Evolutionary conservation across 2,797 vertebrate species (phyloP).

Genomic region (Bovichtus diacanthus): DNA sequence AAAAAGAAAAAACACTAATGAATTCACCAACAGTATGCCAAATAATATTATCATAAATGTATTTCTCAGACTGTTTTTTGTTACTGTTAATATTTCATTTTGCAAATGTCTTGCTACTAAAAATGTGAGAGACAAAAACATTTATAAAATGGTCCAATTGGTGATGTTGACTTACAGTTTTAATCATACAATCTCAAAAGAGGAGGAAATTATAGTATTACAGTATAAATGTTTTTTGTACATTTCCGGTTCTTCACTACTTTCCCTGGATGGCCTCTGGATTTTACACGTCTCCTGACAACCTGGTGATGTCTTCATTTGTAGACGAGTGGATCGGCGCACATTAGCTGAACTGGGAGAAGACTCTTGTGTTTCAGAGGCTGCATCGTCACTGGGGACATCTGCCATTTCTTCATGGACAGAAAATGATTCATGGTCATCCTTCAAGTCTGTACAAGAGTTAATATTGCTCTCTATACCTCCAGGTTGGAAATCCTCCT

Average conservation of each 20-base stretch:
- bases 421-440: constrained; percentile 1
- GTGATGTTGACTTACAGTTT: not conserved
- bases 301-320: constrained; percentile 35
- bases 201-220: not conserved
- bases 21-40: not conserved
- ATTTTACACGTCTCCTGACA: constrained; percentile 28
- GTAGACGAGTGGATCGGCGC: constrained; percentile 51
- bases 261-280: constrained; percentile 27
- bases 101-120: not conserved
- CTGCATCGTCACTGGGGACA: constrained; percentile 1
- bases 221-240: constrained; percentile 31
- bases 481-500: not conserved
- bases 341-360: constrained; percentile 5
- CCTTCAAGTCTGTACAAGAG: not conserved
- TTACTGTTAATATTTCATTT: not conserved
- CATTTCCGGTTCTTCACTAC: constrained; percentile 42
- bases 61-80: not conserved
- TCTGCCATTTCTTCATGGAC: constrained; percentile 12
- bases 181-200: not conserved
- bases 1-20: too few relatives aligned
- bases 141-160: not conserved
- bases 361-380: constrained; percentile 21
- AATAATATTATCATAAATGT: not conserved
- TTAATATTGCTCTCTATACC: not conserved
- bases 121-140: not conserved